Evolutionary conservation across 1,140 invertebrate genomes (phyloP).

Genomic region (Vanessa atalanta): DNA sequence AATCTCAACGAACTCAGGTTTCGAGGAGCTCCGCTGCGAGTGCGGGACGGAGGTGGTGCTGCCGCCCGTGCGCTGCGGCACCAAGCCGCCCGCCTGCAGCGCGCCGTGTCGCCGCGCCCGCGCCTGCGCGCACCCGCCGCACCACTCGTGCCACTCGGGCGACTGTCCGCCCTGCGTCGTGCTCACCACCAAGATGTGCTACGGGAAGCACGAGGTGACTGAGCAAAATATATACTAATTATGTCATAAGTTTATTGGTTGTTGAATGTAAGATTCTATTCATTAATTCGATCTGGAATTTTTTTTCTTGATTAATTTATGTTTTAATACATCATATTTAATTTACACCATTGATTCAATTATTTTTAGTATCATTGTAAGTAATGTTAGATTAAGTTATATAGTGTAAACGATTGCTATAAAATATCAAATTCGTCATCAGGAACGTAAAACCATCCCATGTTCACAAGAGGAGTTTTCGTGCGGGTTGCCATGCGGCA

Average conservation of each 20-base stretch:
- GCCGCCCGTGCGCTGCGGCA: slow-evolving; percentile 96
- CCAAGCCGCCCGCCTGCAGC: slow-evolving; percentile 89
- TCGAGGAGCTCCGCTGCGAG: slow-evolving; percentile 95
- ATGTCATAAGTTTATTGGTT: too few species aligned
- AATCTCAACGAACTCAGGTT: slow-evolving; percentile 80
- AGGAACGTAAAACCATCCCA: slow-evolving; percentile 91
- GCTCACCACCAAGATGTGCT: slow-evolving; percentile 92
- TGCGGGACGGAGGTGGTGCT: slow-evolving; percentile 93
- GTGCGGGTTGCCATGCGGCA: slow-evolving; percentile 93
- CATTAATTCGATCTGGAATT: too few species aligned
- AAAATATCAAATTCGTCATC: not conserved
- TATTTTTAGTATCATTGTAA: too few species aligned
- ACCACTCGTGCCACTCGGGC: slow-evolving; percentile 83
- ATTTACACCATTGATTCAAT: too few species aligned
- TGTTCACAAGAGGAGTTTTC: slow-evolving; percentile 94
- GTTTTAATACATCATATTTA: too few species aligned
- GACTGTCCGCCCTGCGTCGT: slow-evolving; percentile 96
- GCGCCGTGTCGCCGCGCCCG: slow-evolving; percentile 89
- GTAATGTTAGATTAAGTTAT: too few species aligned
- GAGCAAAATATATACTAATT: not conserved
- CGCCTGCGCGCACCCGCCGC: slow-evolving; percentile 89
- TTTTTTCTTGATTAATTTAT: too few species aligned
- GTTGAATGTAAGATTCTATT: too few species aligned
- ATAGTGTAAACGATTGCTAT: too few species aligned
- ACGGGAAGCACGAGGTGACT: slow-evolving; percentile 91